Conservation (phyloP, 2,888 invertebrate genomes). For the Plemyria rubiginata region DNA sequence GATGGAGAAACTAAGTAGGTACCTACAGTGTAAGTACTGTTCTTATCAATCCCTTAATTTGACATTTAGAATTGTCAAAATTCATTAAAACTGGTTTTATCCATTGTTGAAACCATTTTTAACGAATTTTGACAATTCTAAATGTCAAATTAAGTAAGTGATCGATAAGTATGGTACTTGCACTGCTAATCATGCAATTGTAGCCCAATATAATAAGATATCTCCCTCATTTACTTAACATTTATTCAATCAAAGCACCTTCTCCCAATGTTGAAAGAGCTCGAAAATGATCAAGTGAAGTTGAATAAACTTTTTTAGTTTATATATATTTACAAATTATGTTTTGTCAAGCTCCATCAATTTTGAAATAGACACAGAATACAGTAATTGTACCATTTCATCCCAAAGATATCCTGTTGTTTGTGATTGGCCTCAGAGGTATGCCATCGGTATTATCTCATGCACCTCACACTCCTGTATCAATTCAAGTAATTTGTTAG, state of each 20-base stretch:
- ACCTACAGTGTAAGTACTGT: too few relatives aligned
- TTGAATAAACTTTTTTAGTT: neutral
- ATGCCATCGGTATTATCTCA: constrained; percentile 57
- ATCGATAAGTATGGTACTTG: too few relatives aligned
- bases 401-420: constrained; percentile 71
- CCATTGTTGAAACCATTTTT: too few relatives aligned
- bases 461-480: constrained; percentile 81
- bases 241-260: constrained; percentile 16
- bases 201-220: neutral
- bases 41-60: too few relatives aligned
- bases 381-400: constrained; percentile 77
- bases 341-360: constrained; percentile 38
- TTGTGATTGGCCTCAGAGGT: constrained; percentile 36
- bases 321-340: neutral
- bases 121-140: too few relatives aligned
- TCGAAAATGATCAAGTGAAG: neutral
- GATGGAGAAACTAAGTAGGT: neutral
- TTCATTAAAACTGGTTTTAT: too few relatives aligned
- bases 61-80: too few relatives aligned
- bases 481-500: constrained; percentile 77
- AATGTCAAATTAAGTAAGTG: too few relatives aligned
- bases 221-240: constrained; percentile 9
- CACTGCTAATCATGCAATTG: constrained; percentile 26
- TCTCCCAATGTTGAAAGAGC: constrained; percentile 24
- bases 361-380: constrained; percentile 35